Conservation (phyloP, 2,888 invertebrate genomes). For the Heliconius cydno region DNA sequence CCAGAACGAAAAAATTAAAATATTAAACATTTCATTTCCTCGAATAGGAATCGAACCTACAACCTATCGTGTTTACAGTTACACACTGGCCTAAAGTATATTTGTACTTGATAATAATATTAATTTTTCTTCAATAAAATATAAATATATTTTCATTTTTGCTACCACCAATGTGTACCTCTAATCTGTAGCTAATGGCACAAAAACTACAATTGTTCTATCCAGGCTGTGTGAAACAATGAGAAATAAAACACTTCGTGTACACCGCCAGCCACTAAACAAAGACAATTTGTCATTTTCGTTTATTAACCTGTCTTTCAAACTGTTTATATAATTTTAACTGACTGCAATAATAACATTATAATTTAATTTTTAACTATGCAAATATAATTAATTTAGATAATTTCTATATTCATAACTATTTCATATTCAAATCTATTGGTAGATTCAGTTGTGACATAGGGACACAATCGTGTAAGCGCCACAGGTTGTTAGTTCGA, state of each 20-base stretch:
- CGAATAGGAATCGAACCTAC: too few relatives aligned
- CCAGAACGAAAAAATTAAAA: too few relatives aligned
- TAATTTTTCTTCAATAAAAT: not conserved
- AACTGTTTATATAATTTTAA: not conserved
- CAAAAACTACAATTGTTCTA: slow-evolving; percentile 8
- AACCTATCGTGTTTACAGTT: too few relatives aligned
- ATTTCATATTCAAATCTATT: not conserved
- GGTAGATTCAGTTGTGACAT: too few relatives aligned
- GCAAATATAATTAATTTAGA: not conserved
- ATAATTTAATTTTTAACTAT: not conserved
- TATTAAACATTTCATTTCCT: too few relatives aligned
- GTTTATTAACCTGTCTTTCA: not conserved
- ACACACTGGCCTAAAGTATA: not conserved
- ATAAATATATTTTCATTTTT: not conserved
- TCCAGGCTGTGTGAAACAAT: not conserved
- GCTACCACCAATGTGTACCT: not conserved
- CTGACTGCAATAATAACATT: not conserved
- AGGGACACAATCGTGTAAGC: too few relatives aligned
- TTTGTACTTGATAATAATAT: not conserved
- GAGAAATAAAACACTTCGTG: not conserved
- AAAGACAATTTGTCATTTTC: slow-evolving; percentile 15
- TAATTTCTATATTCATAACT: not conserved
- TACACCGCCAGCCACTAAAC: not conserved
- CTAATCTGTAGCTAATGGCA: not conserved
- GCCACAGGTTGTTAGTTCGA: too few relatives aligned